Evolutionary conservation across 1,140 invertebrate genomes (phyloP).

Genomic region (Plectrocnemia conspersa): DNA sequence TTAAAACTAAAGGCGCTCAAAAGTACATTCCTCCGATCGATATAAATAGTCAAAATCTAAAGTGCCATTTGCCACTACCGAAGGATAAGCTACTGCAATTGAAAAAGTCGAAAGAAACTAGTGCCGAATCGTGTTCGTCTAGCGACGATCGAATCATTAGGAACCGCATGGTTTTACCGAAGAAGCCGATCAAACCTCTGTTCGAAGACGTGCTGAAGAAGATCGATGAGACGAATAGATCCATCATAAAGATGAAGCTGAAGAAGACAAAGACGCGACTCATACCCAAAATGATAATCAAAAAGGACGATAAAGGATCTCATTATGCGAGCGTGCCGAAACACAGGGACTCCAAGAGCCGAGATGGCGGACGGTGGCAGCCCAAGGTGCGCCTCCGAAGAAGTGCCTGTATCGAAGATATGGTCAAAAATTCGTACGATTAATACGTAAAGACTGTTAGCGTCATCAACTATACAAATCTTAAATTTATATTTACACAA

Average conservation of each 20-base stretch:
- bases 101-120: slow-evolving; percentile 43
- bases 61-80: slow-evolving; percentile 45
- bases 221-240: slow-evolving; percentile 47
- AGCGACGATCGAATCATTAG: neutral
- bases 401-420: slow-evolving; percentile 47
- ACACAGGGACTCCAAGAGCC: slow-evolving; percentile 41
- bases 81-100: slow-evolving; percentile 45
- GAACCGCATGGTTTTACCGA: slow-evolving; percentile 27
- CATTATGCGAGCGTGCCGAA: slow-evolving; percentile 45
- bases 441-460: slow-evolving; percentile 4
- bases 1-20: slow-evolving; percentile 48
- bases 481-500: too few species aligned
- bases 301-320: slow-evolving; percentile 47
- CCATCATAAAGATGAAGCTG: slow-evolving; percentile 43
- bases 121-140: neutral
- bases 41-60: slow-evolving; percentile 42
- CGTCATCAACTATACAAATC: too few species aligned
- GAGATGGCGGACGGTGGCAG: slow-evolving; percentile 50
- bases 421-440: slow-evolving; percentile 38
- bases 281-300: slow-evolving; percentile 50
- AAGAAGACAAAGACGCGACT: slow-evolving; percentile 39
- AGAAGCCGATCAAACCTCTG: slow-evolving; percentile 46
- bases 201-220: slow-evolving; percentile 52
- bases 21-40: slow-evolving; percentile 50
- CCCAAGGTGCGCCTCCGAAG: slow-evolving; percentile 49